Base-by-base conservation (phyloP, 2,797 vertebrate species). In the Enteromius trimaculatus region DNA sequence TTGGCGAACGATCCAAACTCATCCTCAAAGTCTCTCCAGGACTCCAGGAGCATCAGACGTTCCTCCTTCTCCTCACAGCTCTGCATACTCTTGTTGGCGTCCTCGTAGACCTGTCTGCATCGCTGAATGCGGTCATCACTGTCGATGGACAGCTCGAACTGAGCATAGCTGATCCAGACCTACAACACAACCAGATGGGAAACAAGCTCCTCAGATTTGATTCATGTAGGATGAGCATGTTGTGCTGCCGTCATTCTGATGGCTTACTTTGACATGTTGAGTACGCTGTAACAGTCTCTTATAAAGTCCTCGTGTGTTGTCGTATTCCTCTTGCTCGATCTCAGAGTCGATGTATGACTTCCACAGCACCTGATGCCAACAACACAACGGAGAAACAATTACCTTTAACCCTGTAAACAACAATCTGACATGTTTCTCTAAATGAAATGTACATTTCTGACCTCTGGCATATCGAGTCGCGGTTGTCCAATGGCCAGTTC, bases 311-410 rank as follows among this genome's bases (percentile, higher is more conserved):
- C 97, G 94, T 19, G 97, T 99, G 88, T 96, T 96, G 31, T 95
- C 96, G 29, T 95, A 99, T 89, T 99, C 97, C 83, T 99, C 98
- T 86, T 98, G 98, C 91, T 99, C 98, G 6, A 98, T 98, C 93
- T 99, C 97, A 91, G 97, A 99, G 91, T 99, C 98, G 79, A 99
- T 99, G 85, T 99, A 99, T 6, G 98, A 98, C 89, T 99, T 99
- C 98, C 98, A 99, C 85, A 99, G 95, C 74, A 99, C 97, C 98
- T 99, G 88, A 4, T 81, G 31, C 2, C 9, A 58, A 69, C 4
- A 31, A 72, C 42, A 77, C 42, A 53, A 13, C 8, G 31, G 11
- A 53, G 49, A 55, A 55, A n/a, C 49, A 70, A 44, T 44, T 1
- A 47, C 37, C 9, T 39, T 31, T 17, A 75, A 9, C 34, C 55